Percentiles rank a stretch among this genome's conserved stretches.
Evolutionary conservation across 2,888 invertebrate genomes (phyloP).

Genomic region (Acrobasis suavella): DNA sequence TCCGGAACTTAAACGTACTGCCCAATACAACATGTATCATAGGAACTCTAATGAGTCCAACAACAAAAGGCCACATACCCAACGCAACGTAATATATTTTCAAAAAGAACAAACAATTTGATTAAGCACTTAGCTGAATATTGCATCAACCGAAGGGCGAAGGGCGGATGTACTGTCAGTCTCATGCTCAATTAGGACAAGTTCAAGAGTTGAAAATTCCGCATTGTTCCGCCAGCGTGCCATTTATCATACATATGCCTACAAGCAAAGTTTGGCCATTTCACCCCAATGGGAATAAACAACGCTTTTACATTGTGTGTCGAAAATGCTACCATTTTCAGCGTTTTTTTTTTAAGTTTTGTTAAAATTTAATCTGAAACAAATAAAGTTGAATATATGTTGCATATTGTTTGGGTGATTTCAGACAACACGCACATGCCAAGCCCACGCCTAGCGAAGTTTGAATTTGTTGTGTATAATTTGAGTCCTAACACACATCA

Average conservation of each 20-base stretch:
- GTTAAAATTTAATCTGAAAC: no score
- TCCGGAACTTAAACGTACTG: no score
- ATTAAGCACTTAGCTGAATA: constrained; percentile 40
- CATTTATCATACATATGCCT: constrained; percentile 39
- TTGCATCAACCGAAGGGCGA: constrained; percentile 38
- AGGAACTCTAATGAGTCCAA: no score
- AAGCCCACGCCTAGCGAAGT: no score
- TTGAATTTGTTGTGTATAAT: no score
- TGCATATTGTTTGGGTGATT: no score
- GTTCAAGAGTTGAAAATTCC: constrained; percentile 49
- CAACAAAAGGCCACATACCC: no score
- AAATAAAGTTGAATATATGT: no score
- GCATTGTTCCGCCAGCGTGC: constrained; percentile 38
- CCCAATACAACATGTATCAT: no score
- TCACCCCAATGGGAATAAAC: constrained; percentile 26
- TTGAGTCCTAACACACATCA: no score
- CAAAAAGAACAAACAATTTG: constrained; percentile 37
- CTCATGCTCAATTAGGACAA: constrained; percentile 53
- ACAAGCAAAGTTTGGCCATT: constrained; percentile 26
- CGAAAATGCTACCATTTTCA: background rate
- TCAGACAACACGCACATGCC: no score
- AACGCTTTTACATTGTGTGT: constrained; percentile 11
- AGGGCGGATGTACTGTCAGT: constrained; percentile 47
- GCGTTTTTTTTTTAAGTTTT: no score
- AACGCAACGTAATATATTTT: background rate